Conservation (phyloP, 2,113 vertebrate species). For the Protomyctophum bolini region DNA sequence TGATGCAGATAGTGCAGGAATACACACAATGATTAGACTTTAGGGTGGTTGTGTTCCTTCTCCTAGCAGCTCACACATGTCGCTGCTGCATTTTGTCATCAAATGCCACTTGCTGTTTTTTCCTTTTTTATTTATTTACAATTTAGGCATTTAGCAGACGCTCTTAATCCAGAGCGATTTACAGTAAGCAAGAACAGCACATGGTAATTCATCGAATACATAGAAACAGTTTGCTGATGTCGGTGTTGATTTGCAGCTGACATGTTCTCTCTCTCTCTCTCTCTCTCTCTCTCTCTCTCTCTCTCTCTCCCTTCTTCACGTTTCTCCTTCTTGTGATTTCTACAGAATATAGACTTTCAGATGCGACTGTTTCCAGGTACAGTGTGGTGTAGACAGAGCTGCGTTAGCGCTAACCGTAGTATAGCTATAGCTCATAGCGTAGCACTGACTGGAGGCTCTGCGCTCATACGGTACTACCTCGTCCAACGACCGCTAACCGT, state of each 20-base stretch:
- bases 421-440: constrained; percentile 40
- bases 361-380: constrained; percentile 81
- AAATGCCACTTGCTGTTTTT: no score
- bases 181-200: no score
- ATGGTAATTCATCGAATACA: not conserved
- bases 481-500: no score
- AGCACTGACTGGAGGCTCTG: constrained; percentile 11
- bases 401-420: constrained; percentile 12
- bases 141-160: no score
- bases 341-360: constrained; percentile 82
- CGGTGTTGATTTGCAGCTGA: not conserved
- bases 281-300: not conserved
- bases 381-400: constrained; percentile 47
- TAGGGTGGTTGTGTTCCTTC: no score
- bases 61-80: no score
- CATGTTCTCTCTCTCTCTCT: not conserved
- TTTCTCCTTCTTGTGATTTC: constrained; percentile 69
- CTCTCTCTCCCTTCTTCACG: not conserved
- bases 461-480: no score
- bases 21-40: no score
- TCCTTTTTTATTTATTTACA: no score
- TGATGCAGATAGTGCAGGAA: no score
- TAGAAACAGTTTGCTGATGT: not conserved
- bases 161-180: no score
- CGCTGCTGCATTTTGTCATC: no score